Base-by-base conservation (phyloP, 1,140 invertebrate genomes). In the Ganaspis sp. region DNA sequence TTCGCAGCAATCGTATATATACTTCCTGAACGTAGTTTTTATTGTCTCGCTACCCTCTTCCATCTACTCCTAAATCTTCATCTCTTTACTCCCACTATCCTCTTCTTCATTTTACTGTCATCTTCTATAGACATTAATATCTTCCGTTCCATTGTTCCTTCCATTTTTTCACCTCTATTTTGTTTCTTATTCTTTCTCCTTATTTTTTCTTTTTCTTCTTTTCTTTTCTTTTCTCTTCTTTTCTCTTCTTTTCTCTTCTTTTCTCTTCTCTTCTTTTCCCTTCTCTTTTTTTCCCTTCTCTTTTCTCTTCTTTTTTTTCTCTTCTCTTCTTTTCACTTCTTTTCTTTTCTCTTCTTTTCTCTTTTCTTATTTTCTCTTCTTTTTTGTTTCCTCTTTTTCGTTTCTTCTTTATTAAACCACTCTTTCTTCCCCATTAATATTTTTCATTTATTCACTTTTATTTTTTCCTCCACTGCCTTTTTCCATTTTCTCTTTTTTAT, bases 21-120 rank as follows among this genome's bases (percentile, higher is more conserved):
- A 64, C 58, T 64, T 64, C 58, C 12, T 64, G 75, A 78, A 72
- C 19, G 75, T 45, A 70, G 40, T 72, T 49, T 72, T 72, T 49
- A 45, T 49, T 49, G 38, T 49, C 40, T 49, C 70, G 15, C 70
- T 72, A 45, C 42, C 42, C 23, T 42, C 23, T 45, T 53, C 42
- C 26, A 64, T 26, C 23, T 64, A 64, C 23, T 29, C 26, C 12
- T 64, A 17, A 49, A 64, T 64, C 15, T 64, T 64, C 15, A 5
- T 64, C 23, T 64, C 4, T 34, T 54, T 23, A 4, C 19, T 15
- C 15, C 19, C 17, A 70, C 53, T 19, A n/a, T 45, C 29, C 71
- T 37, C 23, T 12, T 58, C 42, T 11, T 29, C 26, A n/a, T 45
- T 38, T 21, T 42, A n/a, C n/a, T n/a, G n/a, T n/a, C n/a, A n/a